Evolutionary conservation across 2,797 vertebrate genomes (phyloP).

Genomic region (Monodelphis domestica): DNA sequence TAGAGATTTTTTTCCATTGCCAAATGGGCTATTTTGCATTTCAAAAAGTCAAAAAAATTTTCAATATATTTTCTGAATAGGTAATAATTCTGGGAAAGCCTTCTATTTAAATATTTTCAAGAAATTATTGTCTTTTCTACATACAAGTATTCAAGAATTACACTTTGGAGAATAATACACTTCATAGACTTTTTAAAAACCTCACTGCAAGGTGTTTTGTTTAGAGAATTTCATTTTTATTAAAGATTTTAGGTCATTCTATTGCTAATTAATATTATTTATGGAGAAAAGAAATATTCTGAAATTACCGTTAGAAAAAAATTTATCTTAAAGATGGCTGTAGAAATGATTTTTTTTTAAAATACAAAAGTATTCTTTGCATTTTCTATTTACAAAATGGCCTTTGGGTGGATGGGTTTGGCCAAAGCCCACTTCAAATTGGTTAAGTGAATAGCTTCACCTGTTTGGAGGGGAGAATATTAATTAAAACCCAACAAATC

Average conservation of each 20-base stretch:
- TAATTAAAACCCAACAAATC: conserved; percentile 14
- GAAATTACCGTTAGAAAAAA: not conserved
- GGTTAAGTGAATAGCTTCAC: conserved; percentile 15
- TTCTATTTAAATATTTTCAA: conserved; percentile 30
- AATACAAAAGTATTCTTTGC: conserved; percentile 24
- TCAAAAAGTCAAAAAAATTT: conserved; percentile 43
- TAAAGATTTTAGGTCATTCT: not conserved
- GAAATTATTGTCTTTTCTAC: conserved; percentile 2
- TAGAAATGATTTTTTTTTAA: not conserved
- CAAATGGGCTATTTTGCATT: conserved; percentile 3
- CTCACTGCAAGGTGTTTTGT: conserved; percentile 7
- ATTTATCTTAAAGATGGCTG: not conserved
- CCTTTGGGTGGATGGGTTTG: not conserved
- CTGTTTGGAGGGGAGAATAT: conserved; percentile 6
- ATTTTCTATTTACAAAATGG: conserved; percentile 33
- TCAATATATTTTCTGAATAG: conserved; percentile 5
- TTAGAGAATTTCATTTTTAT: conserved; percentile 21
- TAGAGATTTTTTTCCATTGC: conserved; percentile 33
- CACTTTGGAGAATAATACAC: conserved; percentile 6
- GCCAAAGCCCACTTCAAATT: not conserved
- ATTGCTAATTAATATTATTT: not conserved
- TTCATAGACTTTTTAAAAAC: conserved; percentile 23
- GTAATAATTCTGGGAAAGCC: not conserved
- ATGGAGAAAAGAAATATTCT: not conserved
- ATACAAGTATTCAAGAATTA: conserved; percentile 22